phyloP scores from a whole-genome alignment of 2,797 vertebrate species.

The Chromis chromis region DNA sequence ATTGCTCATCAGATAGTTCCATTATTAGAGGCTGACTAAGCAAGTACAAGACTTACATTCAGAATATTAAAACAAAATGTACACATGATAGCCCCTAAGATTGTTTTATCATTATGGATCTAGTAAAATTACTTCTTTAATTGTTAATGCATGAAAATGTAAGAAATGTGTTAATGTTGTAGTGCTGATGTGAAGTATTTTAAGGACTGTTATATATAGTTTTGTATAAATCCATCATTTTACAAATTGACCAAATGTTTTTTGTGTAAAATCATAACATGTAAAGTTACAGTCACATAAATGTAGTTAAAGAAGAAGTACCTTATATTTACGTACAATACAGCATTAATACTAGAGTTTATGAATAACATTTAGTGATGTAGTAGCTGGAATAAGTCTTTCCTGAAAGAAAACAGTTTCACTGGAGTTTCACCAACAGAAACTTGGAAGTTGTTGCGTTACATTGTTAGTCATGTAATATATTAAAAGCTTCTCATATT shows the following conservation, averaged over 20 bases:
- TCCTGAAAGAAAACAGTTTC: constrained; percentile 5
- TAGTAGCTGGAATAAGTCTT: background rate
- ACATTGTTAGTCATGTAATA: constrained; percentile 3
- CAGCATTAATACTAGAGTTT: background rate
- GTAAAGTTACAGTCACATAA: background rate
- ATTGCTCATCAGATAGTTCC: too few relatives aligned
- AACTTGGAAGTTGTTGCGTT: background rate
- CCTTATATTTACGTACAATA: background rate
- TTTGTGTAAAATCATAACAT: background rate
- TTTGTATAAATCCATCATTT: background rate
- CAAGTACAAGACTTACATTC: background rate
- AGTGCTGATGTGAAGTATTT: too few relatives aligned
- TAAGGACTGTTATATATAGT: too few relatives aligned
- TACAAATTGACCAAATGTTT: background rate
- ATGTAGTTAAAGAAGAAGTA: background rate
- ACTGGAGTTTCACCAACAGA: constrained; percentile 7
- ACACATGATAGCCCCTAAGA: too few relatives aligned
- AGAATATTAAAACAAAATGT: background rate
- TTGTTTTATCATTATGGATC: background rate
- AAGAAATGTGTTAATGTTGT: background rate
- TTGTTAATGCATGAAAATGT: background rate
- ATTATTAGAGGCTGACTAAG: background rate
- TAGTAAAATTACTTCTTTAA: background rate
- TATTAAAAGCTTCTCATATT: background rate
- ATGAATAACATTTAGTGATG: background rate